Evolutionary conservation across 1,140 invertebrate species (phyloP), one percentile per base, ranked within the genome.

Genomic region (Calephelis nemesis): DNA sequence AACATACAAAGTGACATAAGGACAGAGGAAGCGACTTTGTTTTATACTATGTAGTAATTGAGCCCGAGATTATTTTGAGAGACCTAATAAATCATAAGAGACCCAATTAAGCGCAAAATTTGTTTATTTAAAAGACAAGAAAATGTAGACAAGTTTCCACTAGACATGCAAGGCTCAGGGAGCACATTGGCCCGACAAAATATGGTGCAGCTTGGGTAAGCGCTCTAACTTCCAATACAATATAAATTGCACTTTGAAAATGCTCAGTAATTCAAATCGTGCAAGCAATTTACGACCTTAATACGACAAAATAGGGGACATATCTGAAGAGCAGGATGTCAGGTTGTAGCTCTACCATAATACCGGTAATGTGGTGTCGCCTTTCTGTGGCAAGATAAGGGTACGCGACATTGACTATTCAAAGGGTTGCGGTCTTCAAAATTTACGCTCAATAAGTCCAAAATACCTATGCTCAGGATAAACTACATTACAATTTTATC

Each of bases 241-340:
- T 89, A 91, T 90, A 91, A 91, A 91, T 90, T 91, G 89, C 88
- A 89, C 84, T 91, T 88, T 88, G 86, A 88, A 91, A 88, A 90
- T 85, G 79, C 72, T 82, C 79, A 79, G 81, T 84, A 83, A 78
- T 81, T 85, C 71, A 85, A 74, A 77, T 58, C 73, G 69, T 78
- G 78, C 78, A 83, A 62, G 76, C 78, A 75, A 89, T 83, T 83
- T 74, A 73, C 77, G 74, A 77, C 85, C 82, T 76, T 89, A 90
- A 81, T 67, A 54, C 81, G 39, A 48, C 62, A 78, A 68, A 69
- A 50, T 76, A 85, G 74, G 72, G 82, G 73, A 48, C 75, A 72
- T 83, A 87, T 89, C 79, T 62, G 64, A 66, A 69, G 52, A 70
- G 52, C 68, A 13, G 63, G 65, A 12, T 9, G 40, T 47, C 63